A percentile compares a stretch with the other conserved stretches of the same genome.
phyloP scores from a whole-genome alignment of 2,797 vertebrate genomes.

The Pagetopsis macropterus region DNA sequence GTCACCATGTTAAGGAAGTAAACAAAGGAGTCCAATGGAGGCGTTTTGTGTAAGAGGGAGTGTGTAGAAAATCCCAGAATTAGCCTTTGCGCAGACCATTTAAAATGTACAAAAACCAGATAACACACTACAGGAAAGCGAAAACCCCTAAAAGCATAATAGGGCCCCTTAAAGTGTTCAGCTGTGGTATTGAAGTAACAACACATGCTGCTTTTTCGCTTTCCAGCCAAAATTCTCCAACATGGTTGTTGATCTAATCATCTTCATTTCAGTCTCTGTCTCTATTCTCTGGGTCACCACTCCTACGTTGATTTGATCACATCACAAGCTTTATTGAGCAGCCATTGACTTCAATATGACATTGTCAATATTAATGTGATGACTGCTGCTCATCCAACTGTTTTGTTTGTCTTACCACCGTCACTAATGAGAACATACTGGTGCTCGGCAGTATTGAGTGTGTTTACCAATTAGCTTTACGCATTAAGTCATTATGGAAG shows the following conservation, averaged over 20 bases:
- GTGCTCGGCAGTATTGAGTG: not conserved
- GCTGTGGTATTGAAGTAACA: slow-evolving; percentile 1
- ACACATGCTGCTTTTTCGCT: not conserved
- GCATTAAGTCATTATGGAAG: not conserved
- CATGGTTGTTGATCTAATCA: slow-evolving; percentile 9
- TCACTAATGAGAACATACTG: not conserved
- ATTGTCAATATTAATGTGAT: not conserved
- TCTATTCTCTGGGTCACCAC: slow-evolving; percentile 6
- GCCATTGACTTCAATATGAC: slow-evolving; percentile 13
- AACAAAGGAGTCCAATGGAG: no score
- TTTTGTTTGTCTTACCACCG: not conserved
- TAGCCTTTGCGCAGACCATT: no score
- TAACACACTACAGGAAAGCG: no score
- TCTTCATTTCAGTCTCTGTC: slow-evolving; percentile 4
- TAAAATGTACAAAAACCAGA: no score
- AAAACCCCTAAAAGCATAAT: no score
- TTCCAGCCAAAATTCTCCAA: slow-evolving; percentile 19
- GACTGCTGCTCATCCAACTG: slow-evolving; percentile 5
- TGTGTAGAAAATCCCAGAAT: no score
- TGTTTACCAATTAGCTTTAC: not conserved
- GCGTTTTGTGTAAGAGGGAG: no score
- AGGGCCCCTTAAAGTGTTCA: not conserved
- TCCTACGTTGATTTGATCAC: not conserved
- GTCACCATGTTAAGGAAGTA: no score
- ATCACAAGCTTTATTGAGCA: slow-evolving; percentile 22